phyloP scores from a whole-genome alignment of 2,888 invertebrate species.

The Oxytorus armatus region DNA sequence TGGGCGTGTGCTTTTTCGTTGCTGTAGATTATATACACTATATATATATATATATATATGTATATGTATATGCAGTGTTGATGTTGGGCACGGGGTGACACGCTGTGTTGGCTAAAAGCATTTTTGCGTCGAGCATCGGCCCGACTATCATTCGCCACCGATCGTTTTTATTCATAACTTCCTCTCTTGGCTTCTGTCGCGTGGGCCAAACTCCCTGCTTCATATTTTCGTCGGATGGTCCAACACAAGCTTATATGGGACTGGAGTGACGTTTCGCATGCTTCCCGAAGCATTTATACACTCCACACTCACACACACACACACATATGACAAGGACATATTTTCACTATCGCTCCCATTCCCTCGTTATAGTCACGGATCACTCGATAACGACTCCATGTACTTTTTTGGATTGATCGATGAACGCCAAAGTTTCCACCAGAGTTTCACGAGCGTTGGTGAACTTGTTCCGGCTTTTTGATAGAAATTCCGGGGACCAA shows the following conservation, averaged over 20 bases:
- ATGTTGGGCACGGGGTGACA: conserved; percentile 70
- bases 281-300: conserved; percentile 20
- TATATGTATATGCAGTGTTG: conserved; percentile 20
- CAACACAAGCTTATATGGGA: conserved; percentile 29
- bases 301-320: conserved; percentile 10
- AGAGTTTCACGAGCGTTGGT: background rate
- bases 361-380: conserved; percentile 56
- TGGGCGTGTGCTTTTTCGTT: conserved; percentile 55
- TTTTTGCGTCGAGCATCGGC: conserved; percentile 82
- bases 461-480: conserved; percentile 19
- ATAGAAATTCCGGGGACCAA: conserved; percentile 33
- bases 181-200: conserved; percentile 51
- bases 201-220: conserved; percentile 42
- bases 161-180: conserved; percentile 81
- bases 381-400: conserved; percentile 46
- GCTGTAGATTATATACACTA: conserved; percentile 3
- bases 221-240: conserved; percentile 53
- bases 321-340: background rate
- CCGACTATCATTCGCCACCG: conserved; percentile 81
- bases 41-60: background rate
- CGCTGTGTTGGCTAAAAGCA: conserved; percentile 82
- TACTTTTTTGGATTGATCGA: conserved; percentile 49
- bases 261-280: conserved; percentile 41
- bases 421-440: conserved; percentile 10
- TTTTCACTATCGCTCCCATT: conserved; percentile 18